phyloP scores from a whole-genome alignment of 2,113 vertebrate genomes.

The Hyla sarda region DNA sequence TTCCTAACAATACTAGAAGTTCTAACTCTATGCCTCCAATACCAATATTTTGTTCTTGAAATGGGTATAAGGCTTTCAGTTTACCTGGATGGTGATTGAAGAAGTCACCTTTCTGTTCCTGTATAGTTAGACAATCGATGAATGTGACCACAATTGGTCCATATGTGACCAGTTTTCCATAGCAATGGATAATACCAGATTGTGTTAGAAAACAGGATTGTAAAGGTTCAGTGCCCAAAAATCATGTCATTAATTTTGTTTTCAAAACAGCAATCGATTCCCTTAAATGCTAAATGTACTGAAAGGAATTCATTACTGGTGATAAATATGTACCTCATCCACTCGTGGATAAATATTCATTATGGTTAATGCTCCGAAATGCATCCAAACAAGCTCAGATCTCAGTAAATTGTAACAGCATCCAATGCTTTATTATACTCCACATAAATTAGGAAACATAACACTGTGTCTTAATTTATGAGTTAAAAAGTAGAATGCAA shows the following conservation, averaged over 20 bases:
- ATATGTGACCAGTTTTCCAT: neutral
- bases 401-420: neutral
- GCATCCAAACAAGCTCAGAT: neutral
- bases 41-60: no score
- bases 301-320: neutral
- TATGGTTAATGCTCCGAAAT: neutral
- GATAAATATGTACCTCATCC: neutral
- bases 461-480: neutral
- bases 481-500: neutral
- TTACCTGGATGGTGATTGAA: neutral
- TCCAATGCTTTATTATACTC: neutral
- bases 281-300: constrained; percentile 45
- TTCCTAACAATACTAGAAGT: no score
- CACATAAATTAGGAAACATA: neutral
- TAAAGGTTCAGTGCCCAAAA: neutral
- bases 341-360: neutral
- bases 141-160: neutral
- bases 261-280: neutral
- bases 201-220: neutral
- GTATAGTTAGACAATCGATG: neutral
- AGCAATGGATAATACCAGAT: neutral
- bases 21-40: no score
- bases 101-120: neutral
- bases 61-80: neutral
- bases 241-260: neutral